Percentiles rank a stretch among this genome's conserved stretches.
phyloP scores from a whole-genome alignment of 23 tunicate genomes.

The Ascidia mentula region DNA sequence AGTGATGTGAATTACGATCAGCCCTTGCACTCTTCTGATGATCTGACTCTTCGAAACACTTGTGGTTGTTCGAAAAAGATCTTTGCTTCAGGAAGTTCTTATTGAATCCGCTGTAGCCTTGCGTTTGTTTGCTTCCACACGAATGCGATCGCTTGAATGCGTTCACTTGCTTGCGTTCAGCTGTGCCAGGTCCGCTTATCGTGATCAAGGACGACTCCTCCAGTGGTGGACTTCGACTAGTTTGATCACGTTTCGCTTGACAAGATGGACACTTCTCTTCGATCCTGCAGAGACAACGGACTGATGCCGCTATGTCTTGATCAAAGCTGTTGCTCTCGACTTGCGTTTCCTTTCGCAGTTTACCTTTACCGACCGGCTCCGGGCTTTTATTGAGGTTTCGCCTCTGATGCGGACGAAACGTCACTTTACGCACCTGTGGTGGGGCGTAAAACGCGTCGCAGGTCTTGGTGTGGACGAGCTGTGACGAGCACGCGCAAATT shows the following conservation, averaged over 20 bases:
- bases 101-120: neutral
- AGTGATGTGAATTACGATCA: neutral
- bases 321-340: slow-evolving; percentile 5
- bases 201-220: neutral
- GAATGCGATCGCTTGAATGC: neutral
- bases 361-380: neutral
- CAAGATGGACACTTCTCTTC: slow-evolving; percentile 12
- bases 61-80: slow-evolving; percentile 22
- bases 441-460: neutral
- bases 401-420: neutral
- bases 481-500: slow-evolving; percentile 3
- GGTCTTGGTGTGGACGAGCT: neutral
- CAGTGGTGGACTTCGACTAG: neutral
- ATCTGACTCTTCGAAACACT: neutral
- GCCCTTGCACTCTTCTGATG: neutral
- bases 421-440: neutral
- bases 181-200: slow-evolving; percentile 2
- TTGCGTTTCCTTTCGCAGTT: neutral
- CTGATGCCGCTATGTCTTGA: slow-evolving; percentile 27
- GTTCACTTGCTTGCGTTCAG: neutral
- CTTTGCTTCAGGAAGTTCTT: neutral
- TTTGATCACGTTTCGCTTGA: neutral
- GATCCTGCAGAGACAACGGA: slow-evolving; percentile 36
- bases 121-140: neutral
- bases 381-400: neutral